Evolutionary conservation across 2,113 vertebrate species (phyloP), one percentile per base, ranked within the genome.

Genomic region (Grus americana): DNA sequence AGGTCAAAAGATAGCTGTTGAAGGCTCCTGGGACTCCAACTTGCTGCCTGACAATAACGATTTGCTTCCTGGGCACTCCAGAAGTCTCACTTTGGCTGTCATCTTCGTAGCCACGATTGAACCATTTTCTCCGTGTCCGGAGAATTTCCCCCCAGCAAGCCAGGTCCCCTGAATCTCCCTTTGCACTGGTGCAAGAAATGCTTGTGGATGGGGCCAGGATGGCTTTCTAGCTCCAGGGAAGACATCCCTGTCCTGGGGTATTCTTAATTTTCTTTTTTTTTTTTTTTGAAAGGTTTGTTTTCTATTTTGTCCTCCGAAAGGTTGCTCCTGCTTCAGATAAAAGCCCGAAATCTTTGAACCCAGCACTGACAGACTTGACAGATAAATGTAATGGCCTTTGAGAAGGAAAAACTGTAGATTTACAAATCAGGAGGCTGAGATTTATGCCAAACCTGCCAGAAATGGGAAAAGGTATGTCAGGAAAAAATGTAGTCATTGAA

Each of bases 151-250:
- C 22, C 26, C 40, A 29, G 21, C 30, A 54, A 47, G 20, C 30
- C 61, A 15, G 0, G 0, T 30, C 11, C 29, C 40, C 6, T 0
- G 5, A n/a, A 10, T 32, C 34, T 27, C 21, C 21, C 34, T 13
- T 5, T 55, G 54, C 14, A 19, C 54, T 38, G 1, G 0, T 19
- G 66, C 15, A 20, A 61, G 30, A 68, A 40, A 14, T 27, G 40
- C n/a, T 73, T 22, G 18, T 2, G 2, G 68, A 30, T 7, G 5
- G 44, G 54, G 29, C n/a, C 1, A 2, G 24, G 40, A 36, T 2
- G 6, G 49, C 22, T 76, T 79, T 72, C 22, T 58, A 11, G 46
- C 32, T 49, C 44, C 22, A 22, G 44, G 32, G 38, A 67, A 44
- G 61, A 52, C 6, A 9, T 5, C 8, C 15, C 27, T 50, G 6